phyloP scores from a whole-genome alignment of 2,888 invertebrate species.

The Tipula lateralis region DNA sequence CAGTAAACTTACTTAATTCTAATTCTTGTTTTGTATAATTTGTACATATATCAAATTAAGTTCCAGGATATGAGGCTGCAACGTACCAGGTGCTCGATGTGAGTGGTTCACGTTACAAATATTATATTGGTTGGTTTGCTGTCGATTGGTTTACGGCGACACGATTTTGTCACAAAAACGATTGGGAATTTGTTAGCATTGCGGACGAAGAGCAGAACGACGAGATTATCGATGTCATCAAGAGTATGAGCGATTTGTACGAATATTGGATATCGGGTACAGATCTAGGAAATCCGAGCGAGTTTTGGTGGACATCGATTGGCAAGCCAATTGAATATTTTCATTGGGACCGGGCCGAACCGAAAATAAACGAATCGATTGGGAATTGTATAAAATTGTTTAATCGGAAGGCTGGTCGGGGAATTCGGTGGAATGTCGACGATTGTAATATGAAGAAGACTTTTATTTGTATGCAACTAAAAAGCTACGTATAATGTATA shows the following conservation, averaged over 20 bases:
- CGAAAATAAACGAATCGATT: neutral
- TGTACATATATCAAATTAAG: neutral
- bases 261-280: slow-evolving; percentile 26
- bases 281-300: neutral
- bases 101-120: neutral
- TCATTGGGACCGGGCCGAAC: neutral
- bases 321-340: slow-evolving; percentile 6
- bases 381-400: neutral
- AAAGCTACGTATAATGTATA: neutral
- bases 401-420: neutral
- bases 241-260: neutral
- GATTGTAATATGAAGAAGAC: neutral
- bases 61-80: neutral
- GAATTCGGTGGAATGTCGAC: neutral
- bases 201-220: neutral
- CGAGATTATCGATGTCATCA: neutral
- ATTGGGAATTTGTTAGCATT: slow-evolving; percentile 27
- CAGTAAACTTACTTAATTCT: neutral
- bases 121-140: slow-evolving; percentile 21
- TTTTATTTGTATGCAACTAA: neutral
- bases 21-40: neutral
- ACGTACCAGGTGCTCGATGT: neutral
- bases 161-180: neutral
- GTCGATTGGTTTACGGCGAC: neutral
- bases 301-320: slow-evolving; percentile 21